Evolutionary conservation across 2,797 vertebrate genomes (phyloP), one percentile per base, ranked within the genome.

Genomic region (Gymnoscopelus braueri): DNA sequence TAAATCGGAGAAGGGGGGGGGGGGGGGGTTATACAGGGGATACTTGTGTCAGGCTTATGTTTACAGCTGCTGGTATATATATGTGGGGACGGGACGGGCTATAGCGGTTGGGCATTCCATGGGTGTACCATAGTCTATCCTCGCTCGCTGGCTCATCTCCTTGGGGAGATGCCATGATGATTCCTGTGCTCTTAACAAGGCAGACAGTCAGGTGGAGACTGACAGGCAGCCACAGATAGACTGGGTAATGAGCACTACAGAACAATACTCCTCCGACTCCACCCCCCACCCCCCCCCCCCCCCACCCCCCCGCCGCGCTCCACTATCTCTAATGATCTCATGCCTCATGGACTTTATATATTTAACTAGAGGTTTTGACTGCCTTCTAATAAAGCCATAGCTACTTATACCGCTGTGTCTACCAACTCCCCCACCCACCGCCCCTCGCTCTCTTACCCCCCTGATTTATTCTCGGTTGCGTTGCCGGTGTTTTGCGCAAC

Each of bases 171-270:
- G 75, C 82, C 83, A 77, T 19, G 19, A 19, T 75, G 74, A 84
- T 89, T 85, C 81, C 39, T 58, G 78, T 74, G 71, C 61, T 75
- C 66, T 76, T 89, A 87, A 90, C 85, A 85, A 86, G 84, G 82
- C 82, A 83, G 70, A 87, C 84, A 84, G 85, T 87, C 84, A 89
- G 86, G 81, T 84, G 83, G 84, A 82, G 88, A 90, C 74, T 90
- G 91, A 91, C 89, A 88, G 85, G 79, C 78, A 69, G 55, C 10
- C 80, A 64, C 79, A 85, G 79, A 85, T 76, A 67, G 69, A 84
- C 69, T 85, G 81, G 63, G 82, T 92, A 90, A 90, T 89, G 84
- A 90, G 82, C 80, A 84, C 77, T 70, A 76, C 81, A 84, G 75
- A 83, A 80, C 78, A 79, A 80, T 59, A 75, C 72, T 54, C 74